Percentiles rank a stretch among this genome's conserved stretches.
phyloP scores from a whole-genome alignment of 1,140 invertebrate genomes.

The Campoletis sonorensis region DNA sequence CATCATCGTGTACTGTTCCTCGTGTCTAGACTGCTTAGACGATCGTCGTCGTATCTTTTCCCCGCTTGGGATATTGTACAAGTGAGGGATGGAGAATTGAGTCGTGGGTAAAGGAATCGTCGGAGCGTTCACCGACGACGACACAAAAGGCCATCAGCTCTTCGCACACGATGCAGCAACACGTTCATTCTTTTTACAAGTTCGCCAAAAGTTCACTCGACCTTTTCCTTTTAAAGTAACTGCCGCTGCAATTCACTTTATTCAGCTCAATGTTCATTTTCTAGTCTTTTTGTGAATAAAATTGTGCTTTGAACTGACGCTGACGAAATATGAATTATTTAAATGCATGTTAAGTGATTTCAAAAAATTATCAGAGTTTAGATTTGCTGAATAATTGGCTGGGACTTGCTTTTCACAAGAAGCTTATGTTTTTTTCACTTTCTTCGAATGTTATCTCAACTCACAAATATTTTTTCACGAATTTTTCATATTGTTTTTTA shows the following conservation, averaged over 20 bases:
- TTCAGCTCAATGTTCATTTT: not conserved
- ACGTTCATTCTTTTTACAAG: conserved; percentile 9
- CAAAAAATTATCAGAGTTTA: too few species aligned
- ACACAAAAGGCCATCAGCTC: conserved; percentile 39
- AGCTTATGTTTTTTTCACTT: not conserved
- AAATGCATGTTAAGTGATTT: too few species aligned
- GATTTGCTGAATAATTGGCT: not conserved
- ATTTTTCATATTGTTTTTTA: not conserved
- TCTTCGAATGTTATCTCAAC: not conserved
- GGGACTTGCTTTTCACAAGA: too few species aligned
- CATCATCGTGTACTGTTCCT: not conserved
- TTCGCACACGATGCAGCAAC: not conserved
- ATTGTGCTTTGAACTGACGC: too few species aligned
- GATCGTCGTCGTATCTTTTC: conserved; percentile 17
- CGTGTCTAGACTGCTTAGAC: conserved; percentile 32
- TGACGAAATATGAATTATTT: too few species aligned
- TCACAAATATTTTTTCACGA: not conserved
- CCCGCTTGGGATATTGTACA: not conserved
- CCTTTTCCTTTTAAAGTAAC: not conserved
- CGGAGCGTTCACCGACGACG: conserved; percentile 43
- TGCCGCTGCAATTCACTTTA: not conserved
- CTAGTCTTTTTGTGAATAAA: too few species aligned
- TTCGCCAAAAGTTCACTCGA: conserved; percentile 40
- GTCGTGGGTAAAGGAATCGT: conserved; percentile 41
- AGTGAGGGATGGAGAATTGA: conserved; percentile 2